Evolutionary conservation across 2,797 vertebrate species (phyloP), one percentile per base, ranked within the genome.

Genomic region (Clarias fuscus): DNA sequence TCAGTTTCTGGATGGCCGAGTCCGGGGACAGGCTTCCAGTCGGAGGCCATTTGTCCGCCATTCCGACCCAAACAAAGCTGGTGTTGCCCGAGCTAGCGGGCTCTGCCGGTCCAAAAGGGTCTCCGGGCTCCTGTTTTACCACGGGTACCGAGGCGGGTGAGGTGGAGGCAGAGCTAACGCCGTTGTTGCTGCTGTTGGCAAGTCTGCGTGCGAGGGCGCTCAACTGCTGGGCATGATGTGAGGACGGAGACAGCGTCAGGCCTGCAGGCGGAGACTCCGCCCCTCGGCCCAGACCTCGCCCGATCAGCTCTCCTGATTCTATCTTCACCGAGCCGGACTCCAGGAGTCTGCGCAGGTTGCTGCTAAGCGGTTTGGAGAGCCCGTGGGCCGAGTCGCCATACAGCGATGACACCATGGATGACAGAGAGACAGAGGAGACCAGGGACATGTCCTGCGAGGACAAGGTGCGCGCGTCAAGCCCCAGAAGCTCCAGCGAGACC

Each of bases 1-100:
- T 99, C 91, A 99, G 93, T 92, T 99, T 99, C 92, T 99, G 97
- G 93, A 99, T 99, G 89, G 98, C 98, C 27, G 98, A 99, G 92
- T 99, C 98, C 0, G 98, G 98, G 53, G 98, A 99, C 81, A 99
- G 92, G 93, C 97, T 95, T 82, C 97, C 97, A 95, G 96, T 96
- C 5, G 97, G 96, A 65, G 98, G 95, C 98, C 98, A 99, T 93
- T 98, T 98, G 91, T 98, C 98, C 88, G 97, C 95, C 91, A 97
- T 96, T 64, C 95, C 94, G 85, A 95, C 95, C 98, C 98, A 99
- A 91, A 99, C 95, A 83, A 99, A 99, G 89, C 97, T 95, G 72
- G 93, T 87, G 91, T 93, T 93, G 76, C 97, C 96, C 43, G 89
- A 88, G 72, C 86, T 82, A 93, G 93, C 96, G 72, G 96, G 90